Base-by-base conservation (phyloP, 2,113 vertebrate genomes). In the Alouatta palliata region DNA sequence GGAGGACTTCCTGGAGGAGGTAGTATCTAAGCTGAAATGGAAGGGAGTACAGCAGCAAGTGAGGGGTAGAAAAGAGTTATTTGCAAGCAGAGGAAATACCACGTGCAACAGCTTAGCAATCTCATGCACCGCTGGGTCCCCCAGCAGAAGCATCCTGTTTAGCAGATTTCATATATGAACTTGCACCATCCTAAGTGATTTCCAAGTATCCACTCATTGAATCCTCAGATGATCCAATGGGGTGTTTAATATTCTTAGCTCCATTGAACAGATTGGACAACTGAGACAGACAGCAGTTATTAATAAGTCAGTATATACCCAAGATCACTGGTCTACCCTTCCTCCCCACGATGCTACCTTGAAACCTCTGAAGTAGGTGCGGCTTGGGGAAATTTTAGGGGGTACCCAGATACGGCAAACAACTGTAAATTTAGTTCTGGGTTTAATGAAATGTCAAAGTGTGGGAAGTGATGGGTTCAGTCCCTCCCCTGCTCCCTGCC, bases 401-500 rank as follows among this genome's bases (percentile, higher is more conserved):
- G 96, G 96, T 95, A 75, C 73, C 91, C 96, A 91, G 91, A 66
- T 70, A 21, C 14, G 4, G 27, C 37, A 81, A 88, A 49, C 30
- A 82, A 43, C 82, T 80, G 30, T 47, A 37, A 75, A 25, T 25
- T 94, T 82, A 84, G 71, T 66, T 96, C 76, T 64, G 71, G 68
- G 47, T 87, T 96, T 90, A 91, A 95, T 64, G 37, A 97, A 97
- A 96, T 91, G 96, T 97, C 90, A 97, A 43, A 20, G 84, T 96
- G 91, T 97, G 93, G 86, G 94, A 97, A 88, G 90, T 77, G 87
- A 82, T 85, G 1, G 0, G 47, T 64, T 95, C 75, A 10, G 30
- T 30, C 64, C 35, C 27, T 54, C 52, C 27, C 0, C 20, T 37
- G 32, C 49, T 47, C 49, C 19, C 10, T 11, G 9, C 43, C 30